Conservation (phyloP, 2,888 invertebrate genomes). For the Disparrhopalites patrizii region DNA sequence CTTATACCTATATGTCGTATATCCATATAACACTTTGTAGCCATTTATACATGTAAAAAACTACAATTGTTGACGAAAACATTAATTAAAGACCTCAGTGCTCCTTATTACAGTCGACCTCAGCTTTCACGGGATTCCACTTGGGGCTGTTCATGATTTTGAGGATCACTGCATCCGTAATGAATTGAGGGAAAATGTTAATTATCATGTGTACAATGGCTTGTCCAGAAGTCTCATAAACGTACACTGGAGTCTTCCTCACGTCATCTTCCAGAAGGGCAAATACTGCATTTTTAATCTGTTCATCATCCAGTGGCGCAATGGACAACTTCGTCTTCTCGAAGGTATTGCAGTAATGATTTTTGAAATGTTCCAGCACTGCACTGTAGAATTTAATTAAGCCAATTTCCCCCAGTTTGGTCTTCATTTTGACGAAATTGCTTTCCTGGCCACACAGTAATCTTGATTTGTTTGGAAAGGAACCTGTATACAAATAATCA, state of each 20-base stretch:
- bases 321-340: too few species aligned
- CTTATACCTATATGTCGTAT: too few species aligned
- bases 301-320: not conserved
- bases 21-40: too few species aligned
- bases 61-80: too few species aligned
- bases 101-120: too few species aligned
- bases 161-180: not conserved
- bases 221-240: not conserved
- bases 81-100: too few species aligned
- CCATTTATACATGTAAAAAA: too few species aligned
- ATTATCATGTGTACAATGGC: not conserved
- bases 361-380: not conserved
- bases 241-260: not conserved
- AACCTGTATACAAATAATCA: not conserved
- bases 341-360: too few species aligned
- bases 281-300: not conserved
- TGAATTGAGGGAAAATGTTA: not conserved
- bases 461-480: not conserved
- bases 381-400: not conserved
- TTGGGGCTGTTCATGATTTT: not conserved
- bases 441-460: not conserved
- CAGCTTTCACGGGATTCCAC: too few species aligned
- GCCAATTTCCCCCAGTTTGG: not conserved
- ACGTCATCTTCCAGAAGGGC: not conserved
- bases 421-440: slow-evolving; percentile 4